Evolutionary conservation across 2,113 vertebrate species (phyloP).

Genomic region (Leptosomus discolor): DNA sequence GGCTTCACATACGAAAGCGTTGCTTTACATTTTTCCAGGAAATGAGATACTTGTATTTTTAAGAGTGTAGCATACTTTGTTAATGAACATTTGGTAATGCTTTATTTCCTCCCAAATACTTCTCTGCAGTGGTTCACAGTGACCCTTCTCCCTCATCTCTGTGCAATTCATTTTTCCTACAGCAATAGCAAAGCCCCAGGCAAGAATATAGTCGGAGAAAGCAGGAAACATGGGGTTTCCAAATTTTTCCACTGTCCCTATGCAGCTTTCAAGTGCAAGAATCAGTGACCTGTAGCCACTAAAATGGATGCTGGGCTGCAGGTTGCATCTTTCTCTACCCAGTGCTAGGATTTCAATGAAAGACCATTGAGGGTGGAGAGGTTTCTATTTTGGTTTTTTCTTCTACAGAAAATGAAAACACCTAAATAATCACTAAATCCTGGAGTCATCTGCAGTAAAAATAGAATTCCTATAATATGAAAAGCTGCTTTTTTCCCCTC

Average conservation of each 20-base stretch:
- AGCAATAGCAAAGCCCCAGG: background rate
- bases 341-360: background rate
- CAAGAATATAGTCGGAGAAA: background rate
- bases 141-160: background rate
- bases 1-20: background rate
- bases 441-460: background rate
- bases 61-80: background rate
- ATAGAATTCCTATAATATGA: background rate
- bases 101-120: background rate
- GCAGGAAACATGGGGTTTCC: background rate
- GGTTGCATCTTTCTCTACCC: background rate
- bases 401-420: background rate
- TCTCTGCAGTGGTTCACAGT: background rate
- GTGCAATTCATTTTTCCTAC: background rate
- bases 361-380: background rate
- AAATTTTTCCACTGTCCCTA: background rate
- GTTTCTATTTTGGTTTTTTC: background rate
- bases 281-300: background rate
- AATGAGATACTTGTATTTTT: background rate
- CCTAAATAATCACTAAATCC: background rate
- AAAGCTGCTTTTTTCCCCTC: background rate
- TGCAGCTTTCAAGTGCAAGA: background rate
- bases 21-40: slow-evolving; percentile 1
- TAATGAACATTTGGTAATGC: background rate
- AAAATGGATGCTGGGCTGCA: background rate